These are phyloP conservation scores for Ditylenchus dipsaci DNA, from an alignment of 1,140 invertebrate species.

Conservation along the genomic window DNA sequence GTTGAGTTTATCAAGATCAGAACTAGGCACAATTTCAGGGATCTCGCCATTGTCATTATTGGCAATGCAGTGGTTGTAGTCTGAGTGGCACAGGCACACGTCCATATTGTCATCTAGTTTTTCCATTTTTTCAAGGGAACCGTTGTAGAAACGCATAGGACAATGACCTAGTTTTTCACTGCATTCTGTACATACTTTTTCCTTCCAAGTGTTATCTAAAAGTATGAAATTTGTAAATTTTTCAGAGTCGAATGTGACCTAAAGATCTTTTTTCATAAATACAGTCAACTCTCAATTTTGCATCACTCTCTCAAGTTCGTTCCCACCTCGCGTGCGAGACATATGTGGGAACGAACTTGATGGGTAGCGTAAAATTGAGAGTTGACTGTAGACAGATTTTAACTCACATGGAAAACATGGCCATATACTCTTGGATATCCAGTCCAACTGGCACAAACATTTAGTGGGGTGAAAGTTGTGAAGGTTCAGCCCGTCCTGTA, in stretches of 20 bases:
- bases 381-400: too few species aligned
- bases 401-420: constrained; percentile 55
- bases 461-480: constrained; percentile 52
- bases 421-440: constrained; percentile 48
- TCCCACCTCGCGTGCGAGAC: too few species aligned
- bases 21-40: constrained; percentile 49
- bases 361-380: too few species aligned
- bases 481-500: constrained; percentile 27
- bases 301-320: too few species aligned
- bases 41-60: constrained; percentile 55
- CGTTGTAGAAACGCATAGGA: constrained; percentile 53
- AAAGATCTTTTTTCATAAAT: too few species aligned
- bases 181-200: constrained; percentile 53
- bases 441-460: constrained; percentile 54
- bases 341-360: too few species aligned
- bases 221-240: not conserved
- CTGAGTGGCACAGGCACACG: constrained; percentile 46
- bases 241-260: not conserved
- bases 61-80: constrained; percentile 55
- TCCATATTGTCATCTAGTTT: constrained; percentile 21
- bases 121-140: constrained; percentile 6
- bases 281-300: too few species aligned
- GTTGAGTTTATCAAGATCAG: constrained; percentile 41
- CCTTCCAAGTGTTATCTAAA: constrained; percentile 57
- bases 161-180: constrained; percentile 48